Conservation (phyloP, 2,888 invertebrate species). For the Melanargia galathea region DNA sequence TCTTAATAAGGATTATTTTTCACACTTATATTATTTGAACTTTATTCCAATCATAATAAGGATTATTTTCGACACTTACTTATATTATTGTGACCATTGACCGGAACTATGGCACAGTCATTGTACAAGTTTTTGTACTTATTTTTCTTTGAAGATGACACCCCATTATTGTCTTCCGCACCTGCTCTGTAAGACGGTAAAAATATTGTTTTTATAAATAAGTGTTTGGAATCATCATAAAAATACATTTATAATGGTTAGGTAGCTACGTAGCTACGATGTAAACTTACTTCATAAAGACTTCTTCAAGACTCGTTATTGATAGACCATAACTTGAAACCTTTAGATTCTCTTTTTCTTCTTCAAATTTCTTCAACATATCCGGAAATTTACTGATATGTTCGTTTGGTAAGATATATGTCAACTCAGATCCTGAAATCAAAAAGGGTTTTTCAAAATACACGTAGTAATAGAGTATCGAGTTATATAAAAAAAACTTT, state of each 20-base stretch:
- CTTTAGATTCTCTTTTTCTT: constrained; percentile 79
- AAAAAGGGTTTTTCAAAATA: background rate
- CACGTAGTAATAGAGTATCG: too few species aligned
- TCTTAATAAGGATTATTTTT: background rate
- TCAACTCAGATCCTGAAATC: constrained; percentile 85
- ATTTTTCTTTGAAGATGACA: constrained; percentile 46
- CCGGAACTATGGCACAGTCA: constrained; percentile 56
- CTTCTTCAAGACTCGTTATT: constrained; percentile 95
- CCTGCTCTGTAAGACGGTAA: constrained; percentile 57
- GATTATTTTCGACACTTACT: constrained; percentile 31
- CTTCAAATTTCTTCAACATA: constrained; percentile 87
- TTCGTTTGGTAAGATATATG: constrained; percentile 86
- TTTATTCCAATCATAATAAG: background rate
- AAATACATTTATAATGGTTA: background rate
- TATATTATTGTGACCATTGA: constrained; percentile 45
- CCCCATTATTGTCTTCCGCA: constrained; percentile 58
- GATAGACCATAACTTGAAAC: constrained; percentile 92
- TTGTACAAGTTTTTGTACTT: constrained; percentile 38
- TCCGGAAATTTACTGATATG: constrained; percentile 84
- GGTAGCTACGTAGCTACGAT: too few species aligned
- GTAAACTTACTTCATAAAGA: constrained; percentile 88
- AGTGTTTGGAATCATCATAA: background rate
- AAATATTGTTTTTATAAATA: constrained; percentile 21
- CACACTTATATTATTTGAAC: too few species aligned
- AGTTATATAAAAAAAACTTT: too few species aligned